Evolutionary conservation across 2,888 invertebrate genomes (phyloP).

Genomic region (Asteroscopus sphinx): DNA sequence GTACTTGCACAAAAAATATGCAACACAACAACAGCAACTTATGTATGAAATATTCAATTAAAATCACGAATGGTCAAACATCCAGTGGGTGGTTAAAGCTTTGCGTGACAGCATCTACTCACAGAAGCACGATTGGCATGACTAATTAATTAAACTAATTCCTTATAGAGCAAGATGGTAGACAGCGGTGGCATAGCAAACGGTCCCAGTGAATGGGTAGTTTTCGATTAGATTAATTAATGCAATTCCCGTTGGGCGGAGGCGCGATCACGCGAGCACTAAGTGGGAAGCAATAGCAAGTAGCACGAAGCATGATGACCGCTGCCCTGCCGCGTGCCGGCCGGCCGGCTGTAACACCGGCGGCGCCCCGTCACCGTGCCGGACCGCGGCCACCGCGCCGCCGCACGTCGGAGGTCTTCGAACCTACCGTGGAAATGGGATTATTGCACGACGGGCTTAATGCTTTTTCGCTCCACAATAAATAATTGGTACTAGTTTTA

Average conservation of each 20-base stretch:
- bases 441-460: conserved; percentile 82
- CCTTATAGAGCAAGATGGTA: conserved; percentile 46
- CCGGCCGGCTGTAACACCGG: conserved; percentile 15
- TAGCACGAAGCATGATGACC: conserved; percentile 30
- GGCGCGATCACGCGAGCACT: conserved; percentile 73
- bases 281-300: conserved; percentile 56
- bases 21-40: too few species aligned
- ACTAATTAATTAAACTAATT: conserved; percentile 58
- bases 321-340: conserved; percentile 20
- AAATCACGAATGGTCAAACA: conserved; percentile 32
- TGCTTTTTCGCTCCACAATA: conserved; percentile 73
- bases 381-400: conserved; percentile 31
- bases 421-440: conserved; percentile 86
- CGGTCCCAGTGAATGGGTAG: conserved; percentile 56
- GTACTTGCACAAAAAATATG: too few species aligned
- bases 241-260: conserved; percentile 62
- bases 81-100: conserved; percentile 27
- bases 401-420: conserved; percentile 73
- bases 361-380: conserved; percentile 40
- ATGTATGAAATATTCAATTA: conserved; percentile 29
- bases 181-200: conserved; percentile 44
- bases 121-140: conserved; percentile 37
- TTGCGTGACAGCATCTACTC: conserved; percentile 51
- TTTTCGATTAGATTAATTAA: conserved; percentile 84
- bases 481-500: conserved; percentile 59